Evolutionary conservation across 2,888 invertebrate species (phyloP).

Genomic region (Chloromyia formosa): DNA sequence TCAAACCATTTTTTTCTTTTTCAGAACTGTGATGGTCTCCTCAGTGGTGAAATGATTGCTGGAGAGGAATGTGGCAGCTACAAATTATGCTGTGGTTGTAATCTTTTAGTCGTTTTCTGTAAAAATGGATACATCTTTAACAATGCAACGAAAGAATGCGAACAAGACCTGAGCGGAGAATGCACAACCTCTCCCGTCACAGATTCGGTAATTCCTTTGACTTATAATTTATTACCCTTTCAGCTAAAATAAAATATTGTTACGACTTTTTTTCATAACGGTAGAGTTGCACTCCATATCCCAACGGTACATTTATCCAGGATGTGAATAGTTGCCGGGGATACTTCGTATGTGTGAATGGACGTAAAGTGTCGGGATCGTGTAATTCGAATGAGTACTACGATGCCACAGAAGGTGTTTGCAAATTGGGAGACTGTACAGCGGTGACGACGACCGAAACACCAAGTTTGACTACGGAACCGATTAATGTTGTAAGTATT

Average conservation of each 20-base stretch:
- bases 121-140: slow-evolving; percentile 18
- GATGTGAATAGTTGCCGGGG: slow-evolving; percentile 11
- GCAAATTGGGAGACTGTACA: neutral
- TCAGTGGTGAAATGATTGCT: neutral
- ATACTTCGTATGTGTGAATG: slow-evolving; percentile 17
- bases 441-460: neutral
- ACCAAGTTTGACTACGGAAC: neutral
- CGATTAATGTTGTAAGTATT: neutral
- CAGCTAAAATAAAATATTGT: no score
- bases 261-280: no score
- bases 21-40: slow-evolving; percentile 21
- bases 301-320: slow-evolving; percentile 23
- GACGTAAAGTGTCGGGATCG: neutral
- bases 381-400: neutral
- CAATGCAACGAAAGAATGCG: neutral
- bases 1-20: no score
- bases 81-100: slow-evolving; percentile 6
- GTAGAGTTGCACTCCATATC: slow-evolving; percentile 7
- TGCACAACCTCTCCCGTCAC: neutral
- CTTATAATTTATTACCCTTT: no score
- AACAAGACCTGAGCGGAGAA: neutral
- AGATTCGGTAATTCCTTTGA: no score
- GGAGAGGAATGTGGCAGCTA: neutral
- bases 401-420: neutral
- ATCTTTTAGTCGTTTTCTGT: neutral